Evolutionary conservation across 53 echinoderm and acorn worm species (phyloP), one percentile per base, ranked within the genome.

Genomic region (Stichopus horrens): DNA sequence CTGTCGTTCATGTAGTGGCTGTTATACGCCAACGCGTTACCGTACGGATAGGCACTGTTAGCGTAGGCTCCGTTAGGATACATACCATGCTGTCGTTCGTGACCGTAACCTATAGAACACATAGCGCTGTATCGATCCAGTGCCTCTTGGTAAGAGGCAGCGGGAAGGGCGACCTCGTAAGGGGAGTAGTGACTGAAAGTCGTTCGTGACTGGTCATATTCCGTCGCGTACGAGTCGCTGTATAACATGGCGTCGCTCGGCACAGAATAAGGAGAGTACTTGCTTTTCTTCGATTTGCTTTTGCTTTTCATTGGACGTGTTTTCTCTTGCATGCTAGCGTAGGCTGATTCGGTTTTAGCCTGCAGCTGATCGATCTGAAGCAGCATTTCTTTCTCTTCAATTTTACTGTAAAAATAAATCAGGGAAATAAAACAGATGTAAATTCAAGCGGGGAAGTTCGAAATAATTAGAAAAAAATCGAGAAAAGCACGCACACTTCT

Each of bases 271-370:
- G 99, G 99, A 21, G 91, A 88, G 87, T 94, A 96, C 22, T 99
- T 99, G 60, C 86, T 88, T 9, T 94, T 88, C 86, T 94, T 94
- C 83, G 87, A 90, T 86, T 99, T 99, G 10, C 90, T 93, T 76
- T 94, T 94, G 81, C 92, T 93, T 55, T 96, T 99, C 56, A 86
- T 88, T 5, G 94, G 92, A 23, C 94, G 90, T 5, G 91, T 90
- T 77, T 95, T 96, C 77, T 99, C 99, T 57, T 96, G 93, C 57
- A 91, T 76, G 58, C 87, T 91, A 4, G 95, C 88, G 88, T 93
- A 97, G 79, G 91, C 95, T 53, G 97, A 95, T 74, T 97, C 95
- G 14, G 99, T 99, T 82, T 99, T 96, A 79, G 99, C 99, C 76
- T 93, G 92, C 14, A 99, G 90, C 89, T 99, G 99, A 86, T 99